These are phyloP conservation scores for Pristionchus exspectatus DNA, from an alignment of 2,888 invertebrate species.

Conservation along the genomic window DNA sequence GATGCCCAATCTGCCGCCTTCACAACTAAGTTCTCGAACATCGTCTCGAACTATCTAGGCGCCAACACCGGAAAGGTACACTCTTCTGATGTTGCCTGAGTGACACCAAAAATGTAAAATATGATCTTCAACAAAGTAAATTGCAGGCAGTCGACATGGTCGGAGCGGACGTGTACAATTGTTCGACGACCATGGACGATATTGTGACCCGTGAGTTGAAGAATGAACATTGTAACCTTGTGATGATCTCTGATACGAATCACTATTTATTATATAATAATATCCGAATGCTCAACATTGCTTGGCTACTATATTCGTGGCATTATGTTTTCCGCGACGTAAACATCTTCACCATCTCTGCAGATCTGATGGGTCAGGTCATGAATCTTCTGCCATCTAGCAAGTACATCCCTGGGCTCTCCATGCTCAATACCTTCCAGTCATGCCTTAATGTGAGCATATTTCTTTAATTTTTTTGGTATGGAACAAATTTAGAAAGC, in stretches of 20 bases:
- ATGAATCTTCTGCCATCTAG: neutral
- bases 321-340: too few species aligned
- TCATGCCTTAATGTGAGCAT: neutral
- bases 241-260: too few species aligned
- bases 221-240: too few species aligned
- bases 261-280: too few species aligned
- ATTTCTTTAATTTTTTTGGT: neutral
- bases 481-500: neutral
- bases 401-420: neutral
- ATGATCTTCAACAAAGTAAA: neutral
- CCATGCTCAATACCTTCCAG: slow-evolving; percentile 26
- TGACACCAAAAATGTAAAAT: too few species aligned
- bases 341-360: too few species aligned
- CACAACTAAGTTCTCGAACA: slow-evolving; percentile 23
- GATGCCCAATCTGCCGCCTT: neutral
- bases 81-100: too few species aligned
- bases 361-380: slow-evolving; percentile 23
- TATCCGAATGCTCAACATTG: too few species aligned
- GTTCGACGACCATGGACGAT: neutral
- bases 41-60: slow-evolving; percentile 4
- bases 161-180: neutral
- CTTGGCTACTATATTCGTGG: too few species aligned
- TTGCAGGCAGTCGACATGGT: slow-evolving; percentile 17
- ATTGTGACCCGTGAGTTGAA: neutral
- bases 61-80: neutral